Conservation (phyloP, 2,113 vertebrate species). For the Centropus unirufus region DNA sequence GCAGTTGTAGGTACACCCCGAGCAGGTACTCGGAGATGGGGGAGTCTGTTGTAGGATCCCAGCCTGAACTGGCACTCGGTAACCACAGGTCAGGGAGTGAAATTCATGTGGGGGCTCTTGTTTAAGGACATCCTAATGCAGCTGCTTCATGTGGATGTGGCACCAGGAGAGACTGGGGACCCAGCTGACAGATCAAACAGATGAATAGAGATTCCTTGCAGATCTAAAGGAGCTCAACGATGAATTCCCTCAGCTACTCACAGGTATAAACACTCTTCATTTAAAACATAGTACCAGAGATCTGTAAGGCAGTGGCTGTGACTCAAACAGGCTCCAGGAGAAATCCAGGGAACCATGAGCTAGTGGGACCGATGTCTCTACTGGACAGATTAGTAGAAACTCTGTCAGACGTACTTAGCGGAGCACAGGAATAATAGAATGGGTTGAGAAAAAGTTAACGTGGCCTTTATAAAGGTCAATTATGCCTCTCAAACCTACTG, state of each 20-base stretch:
- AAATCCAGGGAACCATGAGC: neutral
- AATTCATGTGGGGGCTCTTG: neutral
- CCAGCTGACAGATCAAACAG: neutral
- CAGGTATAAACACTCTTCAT: neutral
- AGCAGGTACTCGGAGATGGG: neutral
- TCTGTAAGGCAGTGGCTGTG: neutral
- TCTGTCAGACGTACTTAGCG: neutral
- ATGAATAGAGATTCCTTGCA: neutral
- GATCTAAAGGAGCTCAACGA: neutral
- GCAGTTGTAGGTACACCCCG: neutral
- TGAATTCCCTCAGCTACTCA: neutral
- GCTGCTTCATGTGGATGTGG: neutral
- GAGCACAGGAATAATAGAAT: neutral
- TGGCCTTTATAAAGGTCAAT: neutral
- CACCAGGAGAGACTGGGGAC: neutral
- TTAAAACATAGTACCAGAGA: neutral
- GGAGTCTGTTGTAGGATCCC: neutral
- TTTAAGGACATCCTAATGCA: neutral
- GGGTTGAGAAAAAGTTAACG: neutral
- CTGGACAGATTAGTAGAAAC: neutral
- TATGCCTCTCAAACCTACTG: neutral
- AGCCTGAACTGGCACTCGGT: neutral
- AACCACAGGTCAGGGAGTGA: neutral
- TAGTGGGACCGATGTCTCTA: neutral
- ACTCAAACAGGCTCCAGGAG: neutral